A percentile compares a stretch with the other conserved stretches of the same genome.
phyloP scores from a whole-genome alignment of 1,140 invertebrate species.

The Cyrtorhinus lividipennis region DNA sequence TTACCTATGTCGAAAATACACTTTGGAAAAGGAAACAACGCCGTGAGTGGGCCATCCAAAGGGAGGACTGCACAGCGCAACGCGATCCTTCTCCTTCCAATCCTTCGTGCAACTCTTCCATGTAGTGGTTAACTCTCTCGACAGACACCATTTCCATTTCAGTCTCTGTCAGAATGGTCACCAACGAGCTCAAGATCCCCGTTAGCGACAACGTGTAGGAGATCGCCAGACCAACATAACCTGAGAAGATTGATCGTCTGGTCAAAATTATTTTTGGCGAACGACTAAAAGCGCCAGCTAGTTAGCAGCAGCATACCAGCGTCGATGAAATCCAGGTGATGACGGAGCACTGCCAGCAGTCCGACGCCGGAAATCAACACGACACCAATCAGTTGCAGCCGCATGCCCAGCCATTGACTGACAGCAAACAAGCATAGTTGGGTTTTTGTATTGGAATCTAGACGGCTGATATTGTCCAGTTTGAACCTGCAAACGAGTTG shows the following conservation, averaged over 20 bases:
- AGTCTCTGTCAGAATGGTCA: conserved; percentile 86
- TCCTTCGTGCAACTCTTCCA: conserved; percentile 30
- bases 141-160: conserved; percentile 89
- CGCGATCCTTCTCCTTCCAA: conserved; percentile 17
- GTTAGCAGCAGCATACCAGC: conserved; percentile 36
- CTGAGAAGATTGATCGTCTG: conserved; percentile 40
- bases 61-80: conserved; percentile 37
- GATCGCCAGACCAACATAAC: conserved; percentile 81
- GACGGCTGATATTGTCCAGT: conserved; percentile 14
- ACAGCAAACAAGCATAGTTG: conserved; percentile 65
- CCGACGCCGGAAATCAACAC: conserved; percentile 68
- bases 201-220: conserved; percentile 88
- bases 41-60: conserved; percentile 73
- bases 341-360: conserved; percentile 70
- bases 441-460: conserved; percentile 74
- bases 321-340: conserved; percentile 52
- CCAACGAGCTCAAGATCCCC: conserved; percentile 64
- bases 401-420: conserved; percentile 73
- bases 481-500: conserved; percentile 17
- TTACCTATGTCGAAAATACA: conserved; percentile 60
- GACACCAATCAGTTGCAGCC: conserved; percentile 82
- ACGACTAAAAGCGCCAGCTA: no score
- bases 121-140: conserved; percentile 80
- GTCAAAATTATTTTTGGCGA: not conserved
- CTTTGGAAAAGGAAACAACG: conserved; percentile 55